Evolutionary conservation across 2,797 vertebrate genomes (phyloP), one percentile per base, ranked within the genome.

Genomic region (Hippoglossus hippoglossus): DNA sequence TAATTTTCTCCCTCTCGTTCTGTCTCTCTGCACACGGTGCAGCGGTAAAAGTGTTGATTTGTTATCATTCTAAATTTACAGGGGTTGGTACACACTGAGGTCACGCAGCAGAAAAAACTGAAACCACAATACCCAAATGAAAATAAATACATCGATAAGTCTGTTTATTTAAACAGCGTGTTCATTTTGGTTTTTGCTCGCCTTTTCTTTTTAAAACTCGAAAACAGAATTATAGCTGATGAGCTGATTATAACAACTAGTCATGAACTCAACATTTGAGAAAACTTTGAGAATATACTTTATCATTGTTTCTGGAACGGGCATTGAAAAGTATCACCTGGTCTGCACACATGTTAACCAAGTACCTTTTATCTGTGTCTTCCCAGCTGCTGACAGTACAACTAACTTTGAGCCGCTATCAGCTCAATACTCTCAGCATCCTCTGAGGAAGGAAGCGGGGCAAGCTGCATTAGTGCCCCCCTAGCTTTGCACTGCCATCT

Each of bases 361-460:
- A 65, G n/a, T 70, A 63, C 59, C 76, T 77, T 49, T 5, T 75
- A 71, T 73, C 60, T 75, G 34, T 24, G 36, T 44, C 72, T 58
- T 67, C 53, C 53, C 59, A 80, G 80, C 62, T 81, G 79, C 81
- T 87, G 80, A 84, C 76, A 73, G 63, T 39, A 73, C 64, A 70
- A 56, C 64, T 67, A 59, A 71, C 68, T 73, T 56, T 63, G 56
- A 82, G 79, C 22, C 4, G 3, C 85, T 81, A 83, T 87, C 86
- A 77, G 71, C 77, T 84, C 73, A 68, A 80, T 87, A 81, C 83
- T 88, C 75, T 77, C 73, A 79, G 83, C 81, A 81, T 86, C 83
- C 82, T 86, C 71, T 83, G 70, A 85, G 85, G 83, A 91, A 92
- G 91, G 85, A 94, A 93, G 75, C 86, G 28, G 47, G 47, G 59